Base-by-base conservation (phyloP, 2,888 invertebrate genomes). In the Ochropleura plecta region DNA sequence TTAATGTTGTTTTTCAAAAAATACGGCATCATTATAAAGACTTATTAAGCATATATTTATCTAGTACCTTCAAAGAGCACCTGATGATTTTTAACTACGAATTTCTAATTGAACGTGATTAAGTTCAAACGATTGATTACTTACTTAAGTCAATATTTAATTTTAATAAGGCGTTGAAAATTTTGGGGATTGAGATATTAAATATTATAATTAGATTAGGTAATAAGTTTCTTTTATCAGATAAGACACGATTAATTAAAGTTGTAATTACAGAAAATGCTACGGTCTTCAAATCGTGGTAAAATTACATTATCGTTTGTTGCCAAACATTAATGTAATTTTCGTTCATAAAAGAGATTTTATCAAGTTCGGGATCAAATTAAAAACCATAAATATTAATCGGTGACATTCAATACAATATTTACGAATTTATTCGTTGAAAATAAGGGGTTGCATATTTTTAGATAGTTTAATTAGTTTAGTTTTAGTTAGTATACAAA, bases 61-160 rank as follows among this genome's bases (percentile, higher is more conserved):
- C 1, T 12, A 76, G 18, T 6, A 65, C 40, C 48, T 77, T 66
- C 40, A 20, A 1, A 65, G n/a, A 16, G 48, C 62, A 49, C 40
- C 48, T 53, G 44, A 53, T 49, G 4, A 51, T 66, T 40, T 78
- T 63, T 8, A 57, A 68, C 55, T 63, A 60, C 9, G 55, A 62
- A 57, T 62, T 68, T 78, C 40, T 46, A 62, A 70, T 79, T 71
- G 49, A 69, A 69, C 71, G 73, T 60, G 44, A 73, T 55, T 18
- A 20, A 68, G 62, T 71, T 68, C 68, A 73, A 67, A 75, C 70
- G 60, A 9, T 68, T 73, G 46, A 79, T 73, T 40, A 62, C 51
- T 73, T 40, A 62, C 51, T 53, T 20, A 76, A 42, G 74, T 78
- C 66, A 81, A 83, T 85, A 83, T 83, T 81, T 85, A 66, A 78